Base-by-base conservation (phyloP, 2,888 invertebrate genomes). In the Pterostichus niger region DNA sequence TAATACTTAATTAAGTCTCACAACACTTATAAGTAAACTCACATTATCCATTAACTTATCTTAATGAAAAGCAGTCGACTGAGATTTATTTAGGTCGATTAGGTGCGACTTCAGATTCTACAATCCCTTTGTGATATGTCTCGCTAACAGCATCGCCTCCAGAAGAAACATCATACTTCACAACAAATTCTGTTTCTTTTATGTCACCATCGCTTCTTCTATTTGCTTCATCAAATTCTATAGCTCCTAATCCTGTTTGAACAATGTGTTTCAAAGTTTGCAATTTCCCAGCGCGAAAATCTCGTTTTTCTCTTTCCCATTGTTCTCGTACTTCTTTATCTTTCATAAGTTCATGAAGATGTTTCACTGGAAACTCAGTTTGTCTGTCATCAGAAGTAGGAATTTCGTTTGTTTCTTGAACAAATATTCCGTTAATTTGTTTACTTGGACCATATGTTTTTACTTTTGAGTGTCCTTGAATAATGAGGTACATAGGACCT, bases 381-480 rank as follows among this genome's bases (percentile, higher is more conserved):
- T 83, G 77, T 40, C 83, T 7, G 87, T 92, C 91, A 84, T 91
- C 90, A 5, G 88, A 89, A 84, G 91, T 91, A 10, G 90, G 88
- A 84, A 93, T 92, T 87, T 93, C 93, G 85, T 93, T 93, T 6
- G 88, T 88, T 85, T 91, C 91, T 84, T 91, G 90, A 5, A 91
- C 87, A 83, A 90, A 90, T 35, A 91, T 90, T 3, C 91, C 91
- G 80, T 89, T 89, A 33, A 89, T 86, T 84, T 90, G 89, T 83
- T 92, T 91, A 84, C 91, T 92, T 0, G 95, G 94, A 11, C 96
- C 94, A 87, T 96, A 96, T 0, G 95, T 96, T 90, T 96, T 96
- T 0, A 96, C 96, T 90, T 96, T 96, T 0, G 96, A 96, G 88
- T 96, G 96, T 0, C 96, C 96, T 89, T 96, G 95, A 86, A 96